A percentile compares a stretch with the other conserved stretches of the same genome.
These are phyloP conservation scores for Cervus canadensis DNA, from an alignment of 2,113 vertebrate genomes.

Conservation along the genomic window DNA sequence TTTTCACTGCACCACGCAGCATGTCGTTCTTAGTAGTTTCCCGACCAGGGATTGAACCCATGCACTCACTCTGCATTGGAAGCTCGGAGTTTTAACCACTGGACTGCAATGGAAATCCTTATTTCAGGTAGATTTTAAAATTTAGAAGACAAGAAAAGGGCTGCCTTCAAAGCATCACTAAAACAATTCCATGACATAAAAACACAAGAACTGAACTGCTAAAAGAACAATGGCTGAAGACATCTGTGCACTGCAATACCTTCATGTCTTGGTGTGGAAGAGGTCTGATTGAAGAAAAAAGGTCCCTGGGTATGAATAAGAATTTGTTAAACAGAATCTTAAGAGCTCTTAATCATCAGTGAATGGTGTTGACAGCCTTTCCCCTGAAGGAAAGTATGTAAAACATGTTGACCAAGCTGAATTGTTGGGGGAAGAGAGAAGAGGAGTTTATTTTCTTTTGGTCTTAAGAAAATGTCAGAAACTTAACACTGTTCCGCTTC, in stretches of 20 bases:
- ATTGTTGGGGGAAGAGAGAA: not conserved
- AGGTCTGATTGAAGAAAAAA: not conserved
- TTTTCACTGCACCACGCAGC: not conserved
- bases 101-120: not conserved
- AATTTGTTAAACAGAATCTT: not conserved
- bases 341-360: not conserved
- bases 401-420: not conserved
- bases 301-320: not conserved
- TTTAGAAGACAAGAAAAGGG: not conserved
- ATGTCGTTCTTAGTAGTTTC: not conserved
- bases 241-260: rapidly evolving
- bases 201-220: not conserved
- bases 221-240: not conserved
- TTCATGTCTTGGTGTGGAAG: not conserved
- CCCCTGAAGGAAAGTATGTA: not conserved
- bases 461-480: not conserved
- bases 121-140: not conserved
- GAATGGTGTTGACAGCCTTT: not conserved
- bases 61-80: not conserved
- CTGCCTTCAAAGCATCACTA: not conserved
- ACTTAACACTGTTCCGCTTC: not conserved
- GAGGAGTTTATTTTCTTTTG: not conserved
- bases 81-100: not conserved
- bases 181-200: not conserved
- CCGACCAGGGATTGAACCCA: not conserved